Conservation (phyloP, 2,797 vertebrate genomes). For the Xenops minutus region DNA sequence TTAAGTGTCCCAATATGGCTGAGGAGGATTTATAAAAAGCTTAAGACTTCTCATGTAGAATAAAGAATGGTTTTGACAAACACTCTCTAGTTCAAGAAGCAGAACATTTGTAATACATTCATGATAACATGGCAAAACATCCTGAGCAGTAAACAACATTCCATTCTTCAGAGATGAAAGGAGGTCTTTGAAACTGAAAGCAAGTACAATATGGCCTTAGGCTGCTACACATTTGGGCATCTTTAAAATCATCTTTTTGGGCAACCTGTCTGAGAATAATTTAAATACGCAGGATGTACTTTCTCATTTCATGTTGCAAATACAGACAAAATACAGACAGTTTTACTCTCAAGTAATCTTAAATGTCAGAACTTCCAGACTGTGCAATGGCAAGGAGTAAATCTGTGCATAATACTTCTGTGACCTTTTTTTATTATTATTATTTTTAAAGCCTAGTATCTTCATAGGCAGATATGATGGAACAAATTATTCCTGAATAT, state of each 20-base stretch:
- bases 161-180: conserved; percentile 68
- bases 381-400: not conserved
- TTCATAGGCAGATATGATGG: not conserved
- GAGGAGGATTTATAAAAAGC: conserved; percentile 26
- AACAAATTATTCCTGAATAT: not conserved
- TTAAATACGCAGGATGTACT: conserved; percentile 53
- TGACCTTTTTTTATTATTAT: not conserved
- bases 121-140: conserved; percentile 65
- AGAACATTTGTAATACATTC: conserved; percentile 50
- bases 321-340: conserved; percentile 39
- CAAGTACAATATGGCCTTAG: conserved; percentile 52
- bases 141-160: conserved; percentile 69
- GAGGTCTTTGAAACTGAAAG: conserved; percentile 63
- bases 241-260: conserved; percentile 64
- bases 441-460: not conserved
- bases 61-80: conserved; percentile 41
- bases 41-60: conserved; percentile 35
- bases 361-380: conserved; percentile 12
- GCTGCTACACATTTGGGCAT: conserved; percentile 55
- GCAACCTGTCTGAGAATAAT: conserved; percentile 59
- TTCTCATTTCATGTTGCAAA: conserved; percentile 52
- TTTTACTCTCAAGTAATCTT: conserved; percentile 25
- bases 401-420: not conserved
- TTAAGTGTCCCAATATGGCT: not conserved
- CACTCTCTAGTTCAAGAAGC: conserved; percentile 45